These are phyloP conservation scores for Martes flavigula DNA, from an alignment of 2,797 vertebrate genomes.

Conservation along the genomic window DNA sequence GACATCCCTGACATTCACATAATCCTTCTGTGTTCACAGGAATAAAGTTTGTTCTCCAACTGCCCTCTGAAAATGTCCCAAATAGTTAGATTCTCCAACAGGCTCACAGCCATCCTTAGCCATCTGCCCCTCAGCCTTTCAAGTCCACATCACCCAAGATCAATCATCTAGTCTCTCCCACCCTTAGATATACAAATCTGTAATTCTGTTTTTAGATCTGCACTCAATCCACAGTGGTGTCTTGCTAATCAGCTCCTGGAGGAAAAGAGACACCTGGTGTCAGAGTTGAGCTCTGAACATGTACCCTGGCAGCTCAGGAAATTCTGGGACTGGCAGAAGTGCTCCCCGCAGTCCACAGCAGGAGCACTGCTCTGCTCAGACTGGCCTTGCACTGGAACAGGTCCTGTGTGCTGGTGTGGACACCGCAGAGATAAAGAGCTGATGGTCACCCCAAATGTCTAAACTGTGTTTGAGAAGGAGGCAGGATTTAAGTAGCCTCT, in stretches of 20 bases:
- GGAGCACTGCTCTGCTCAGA: not conserved
- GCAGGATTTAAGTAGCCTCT: no score
- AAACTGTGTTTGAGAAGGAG: no score
- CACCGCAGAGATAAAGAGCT: no score
- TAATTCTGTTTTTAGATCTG: not conserved
- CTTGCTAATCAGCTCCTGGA: not conserved
- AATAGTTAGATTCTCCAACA: not conserved
- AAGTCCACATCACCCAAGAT: not conserved
- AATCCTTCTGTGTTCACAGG: no score
- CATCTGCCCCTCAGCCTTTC: not conserved
- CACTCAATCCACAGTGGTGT: not conserved
- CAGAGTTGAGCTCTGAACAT: not conserved
- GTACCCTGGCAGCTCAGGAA: not conserved
- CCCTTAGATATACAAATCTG: not conserved
- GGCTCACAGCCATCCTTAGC: not conserved
- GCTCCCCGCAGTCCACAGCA: not conserved
- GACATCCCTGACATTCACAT: not conserved
- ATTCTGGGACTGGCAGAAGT: not conserved
- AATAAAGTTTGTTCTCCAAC: no score
- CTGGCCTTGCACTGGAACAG: not conserved
- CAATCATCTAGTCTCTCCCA: not conserved
- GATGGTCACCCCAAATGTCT: no score
- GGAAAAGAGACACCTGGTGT: not conserved
- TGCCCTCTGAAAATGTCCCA: no score
- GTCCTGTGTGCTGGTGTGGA: not conserved